Evolutionary conservation across 2,888 invertebrate species (phyloP).

Genomic region (Deilephila elpenor): DNA sequence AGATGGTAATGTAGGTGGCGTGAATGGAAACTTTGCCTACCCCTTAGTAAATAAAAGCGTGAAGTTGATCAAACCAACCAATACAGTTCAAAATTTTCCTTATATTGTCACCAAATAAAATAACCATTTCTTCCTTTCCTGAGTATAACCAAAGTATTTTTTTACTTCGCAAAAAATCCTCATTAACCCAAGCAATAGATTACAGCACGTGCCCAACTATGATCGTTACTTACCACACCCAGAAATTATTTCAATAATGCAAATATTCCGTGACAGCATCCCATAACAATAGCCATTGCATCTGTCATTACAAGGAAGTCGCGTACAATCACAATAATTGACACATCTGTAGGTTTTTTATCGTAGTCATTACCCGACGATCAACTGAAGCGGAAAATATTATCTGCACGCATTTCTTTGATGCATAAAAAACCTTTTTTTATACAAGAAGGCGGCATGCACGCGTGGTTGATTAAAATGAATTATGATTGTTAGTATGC

Average conservation of each 20-base stretch:
- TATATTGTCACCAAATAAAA: no score
- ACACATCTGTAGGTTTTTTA: slow-evolving; percentile 57
- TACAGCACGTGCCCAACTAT: not conserved
- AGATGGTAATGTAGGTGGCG: no score
- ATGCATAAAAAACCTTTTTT: slow-evolving; percentile 34
- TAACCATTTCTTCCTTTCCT: no score
- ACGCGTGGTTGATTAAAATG: slow-evolving; percentile 67
- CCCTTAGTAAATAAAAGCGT: no score
- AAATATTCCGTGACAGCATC: slow-evolving; percentile 26
- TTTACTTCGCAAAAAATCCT: no score
- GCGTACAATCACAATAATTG: slow-evolving; percentile 56
- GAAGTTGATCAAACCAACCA: no score
- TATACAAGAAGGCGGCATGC: slow-evolving; percentile 49
- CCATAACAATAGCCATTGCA: slow-evolving; percentile 48
- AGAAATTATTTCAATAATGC: slow-evolving; percentile 3
- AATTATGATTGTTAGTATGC: slow-evolving; percentile 68
- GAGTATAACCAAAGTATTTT: no score
- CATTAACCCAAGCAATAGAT: not conserved
- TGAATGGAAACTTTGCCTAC: no score
- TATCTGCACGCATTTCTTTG: slow-evolving; percentile 74
- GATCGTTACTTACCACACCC: not conserved
- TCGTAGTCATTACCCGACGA: slow-evolving; percentile 49
- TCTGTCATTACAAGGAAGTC: slow-evolving; percentile 55
- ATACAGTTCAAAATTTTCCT: no score
- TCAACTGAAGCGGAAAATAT: slow-evolving; percentile 69